Conservation (phyloP, 2,113 vertebrate genomes). For the Macquaria australasica region DNA sequence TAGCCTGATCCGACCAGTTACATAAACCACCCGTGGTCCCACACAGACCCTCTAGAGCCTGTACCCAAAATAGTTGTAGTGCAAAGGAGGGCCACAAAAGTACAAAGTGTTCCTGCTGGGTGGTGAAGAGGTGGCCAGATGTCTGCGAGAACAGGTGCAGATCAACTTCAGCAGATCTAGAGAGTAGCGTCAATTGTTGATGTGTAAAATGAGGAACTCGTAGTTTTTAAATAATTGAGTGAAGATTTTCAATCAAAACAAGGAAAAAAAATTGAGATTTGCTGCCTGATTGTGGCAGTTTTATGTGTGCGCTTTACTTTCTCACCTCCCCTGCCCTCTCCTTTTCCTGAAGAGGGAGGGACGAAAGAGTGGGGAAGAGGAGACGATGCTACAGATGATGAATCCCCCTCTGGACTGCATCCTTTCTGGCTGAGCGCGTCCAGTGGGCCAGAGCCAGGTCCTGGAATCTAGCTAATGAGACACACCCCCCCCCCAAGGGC, state of each 20-base stretch:
- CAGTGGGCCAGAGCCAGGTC: slow-evolving; percentile 82
- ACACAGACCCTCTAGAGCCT: slow-evolving; percentile 27
- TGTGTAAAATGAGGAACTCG: background rate
- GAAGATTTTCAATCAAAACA: too few relatives aligned
- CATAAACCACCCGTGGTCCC: slow-evolving; percentile 27
- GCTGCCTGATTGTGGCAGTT: background rate
- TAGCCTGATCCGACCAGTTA: background rate
- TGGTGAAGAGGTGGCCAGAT: background rate
- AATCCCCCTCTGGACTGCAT: slow-evolving; percentile 79
- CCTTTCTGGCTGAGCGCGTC: slow-evolving; percentile 75
- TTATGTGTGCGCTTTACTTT: slow-evolving; percentile 4
- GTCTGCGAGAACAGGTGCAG: background rate
- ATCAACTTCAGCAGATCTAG: background rate
- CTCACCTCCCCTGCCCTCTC: background rate
- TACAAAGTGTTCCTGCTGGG: slow-evolving; percentile 30
- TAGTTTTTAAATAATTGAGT: too few relatives aligned
- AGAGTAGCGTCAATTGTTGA: background rate
- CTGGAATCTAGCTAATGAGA: slow-evolving; percentile 86
- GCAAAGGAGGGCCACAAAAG: background rate
- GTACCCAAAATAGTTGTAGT: slow-evolving; percentile 29
- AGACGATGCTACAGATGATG: slow-evolving; percentile 68
- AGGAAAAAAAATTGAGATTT: too few relatives aligned
- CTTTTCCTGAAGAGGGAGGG: slow-evolving; percentile 15
- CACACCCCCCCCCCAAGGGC: slow-evolving; percentile 64
- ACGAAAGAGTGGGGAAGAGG: slow-evolving; percentile 15